phyloP scores from a whole-genome alignment of 2,113 vertebrate species.

The Clarias batrachus region DNA sequence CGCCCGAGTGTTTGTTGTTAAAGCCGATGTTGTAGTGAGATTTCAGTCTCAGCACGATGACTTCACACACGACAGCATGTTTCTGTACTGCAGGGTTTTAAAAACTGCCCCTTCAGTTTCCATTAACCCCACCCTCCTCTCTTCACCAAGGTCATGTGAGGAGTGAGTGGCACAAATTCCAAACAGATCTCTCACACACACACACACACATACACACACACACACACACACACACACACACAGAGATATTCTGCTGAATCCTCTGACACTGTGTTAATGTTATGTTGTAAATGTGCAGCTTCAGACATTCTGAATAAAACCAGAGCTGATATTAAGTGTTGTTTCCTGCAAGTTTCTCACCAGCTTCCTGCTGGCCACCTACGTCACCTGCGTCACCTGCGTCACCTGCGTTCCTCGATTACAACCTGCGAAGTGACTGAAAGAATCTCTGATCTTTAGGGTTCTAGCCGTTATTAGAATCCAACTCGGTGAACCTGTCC shows the following conservation, averaged over 20 bases:
- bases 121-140: not conserved
- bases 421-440: too few relatives aligned
- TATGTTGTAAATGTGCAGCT: not conserved
- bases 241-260: not conserved
- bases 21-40: not conserved
- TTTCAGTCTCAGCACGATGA: not conserved
- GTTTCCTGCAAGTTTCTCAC: too few relatives aligned
- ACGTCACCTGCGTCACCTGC: too few relatives aligned
- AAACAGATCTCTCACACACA: not conserved
- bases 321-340: not conserved
- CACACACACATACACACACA: too few relatives aligned
- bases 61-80: not conserved
- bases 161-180: not conserved
- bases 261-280: not conserved
- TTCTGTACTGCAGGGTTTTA: not conserved
- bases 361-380: too few relatives aligned
- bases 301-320: not conserved
- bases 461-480: too few relatives aligned
- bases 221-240: not conserved
- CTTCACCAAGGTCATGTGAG: conserved; percentile 24
- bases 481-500: too few relatives aligned
- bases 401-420: too few relatives aligned
- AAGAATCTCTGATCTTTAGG: too few relatives aligned
- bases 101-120: not conserved
- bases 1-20: not conserved